Percentiles rank a stretch among this genome's conserved stretches.
These are phyloP conservation scores for Glossosoma conforme DNA, from an alignment of 1,140 invertebrate genomes.

Conservation along the genomic window DNA sequence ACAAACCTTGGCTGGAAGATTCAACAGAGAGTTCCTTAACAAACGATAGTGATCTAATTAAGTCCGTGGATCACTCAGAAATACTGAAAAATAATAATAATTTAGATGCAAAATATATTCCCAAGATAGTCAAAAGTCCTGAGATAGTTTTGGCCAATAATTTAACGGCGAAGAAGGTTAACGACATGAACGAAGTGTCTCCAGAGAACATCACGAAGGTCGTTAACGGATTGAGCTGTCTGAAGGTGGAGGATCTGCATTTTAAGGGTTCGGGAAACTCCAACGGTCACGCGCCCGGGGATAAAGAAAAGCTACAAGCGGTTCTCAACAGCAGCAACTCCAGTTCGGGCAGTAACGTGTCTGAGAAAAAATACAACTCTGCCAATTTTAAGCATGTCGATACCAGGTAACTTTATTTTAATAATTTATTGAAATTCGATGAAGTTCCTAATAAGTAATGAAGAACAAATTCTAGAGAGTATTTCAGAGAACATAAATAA, in stretches of 20 bases:
- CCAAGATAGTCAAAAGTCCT: too few species aligned
- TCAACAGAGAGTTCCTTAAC: constrained; percentile 10
- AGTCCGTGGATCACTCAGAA: too few species aligned
- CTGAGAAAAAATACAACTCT: constrained; percentile 23
- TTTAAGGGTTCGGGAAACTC: constrained; percentile 4
- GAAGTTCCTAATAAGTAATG: neutral
- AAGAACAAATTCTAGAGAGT: too few species aligned
- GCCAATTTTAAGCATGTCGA: constrained; percentile 23
- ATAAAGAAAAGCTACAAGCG: constrained; percentile 22
- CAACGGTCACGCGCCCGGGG: neutral
- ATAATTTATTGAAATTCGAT: neutral
- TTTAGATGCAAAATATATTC: too few species aligned
- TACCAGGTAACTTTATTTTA: constrained; percentile 15
- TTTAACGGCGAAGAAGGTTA: too few species aligned
- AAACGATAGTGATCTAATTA: too few species aligned
- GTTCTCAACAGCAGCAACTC: constrained; percentile 27
- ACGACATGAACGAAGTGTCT: neutral
- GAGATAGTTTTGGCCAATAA: too few species aligned
- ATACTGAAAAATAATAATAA: too few species aligned
- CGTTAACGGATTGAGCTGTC: constrained; percentile 14
- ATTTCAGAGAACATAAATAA: too few species aligned
- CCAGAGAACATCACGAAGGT: constrained; percentile 10
- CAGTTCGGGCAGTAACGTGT: constrained; percentile 26
- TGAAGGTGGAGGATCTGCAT: constrained; percentile 15
- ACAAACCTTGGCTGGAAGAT: constrained; percentile 9